Conservation (phyloP, 2,888 invertebrate species). For the Anodontia alba region DNA sequence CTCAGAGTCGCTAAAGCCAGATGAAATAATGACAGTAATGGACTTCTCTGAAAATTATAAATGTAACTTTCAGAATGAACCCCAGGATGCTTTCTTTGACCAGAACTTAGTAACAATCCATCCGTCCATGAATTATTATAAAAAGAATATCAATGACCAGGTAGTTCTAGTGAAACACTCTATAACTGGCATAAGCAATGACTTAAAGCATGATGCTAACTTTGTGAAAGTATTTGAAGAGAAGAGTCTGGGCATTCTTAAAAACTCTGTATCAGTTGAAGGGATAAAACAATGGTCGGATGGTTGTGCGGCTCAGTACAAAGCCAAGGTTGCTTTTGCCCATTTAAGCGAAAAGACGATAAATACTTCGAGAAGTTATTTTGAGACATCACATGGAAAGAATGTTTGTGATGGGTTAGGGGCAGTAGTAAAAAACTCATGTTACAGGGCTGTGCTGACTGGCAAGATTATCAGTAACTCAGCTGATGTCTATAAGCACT, state of each 20-base stretch:
- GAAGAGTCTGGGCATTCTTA: no score
- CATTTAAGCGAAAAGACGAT: conserved; percentile 31
- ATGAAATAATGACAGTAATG: background rate
- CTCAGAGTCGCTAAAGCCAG: background rate
- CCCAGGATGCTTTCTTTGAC: background rate
- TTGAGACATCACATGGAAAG: no score
- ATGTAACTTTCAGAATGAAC: background rate
- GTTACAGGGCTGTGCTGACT: conserved; percentile 35
- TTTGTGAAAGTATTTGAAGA: background rate
- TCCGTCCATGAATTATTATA: background rate
- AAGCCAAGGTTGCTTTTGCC: conserved; percentile 30
- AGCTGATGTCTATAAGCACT: conserved; percentile 13
- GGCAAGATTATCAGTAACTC: conserved; percentile 20
- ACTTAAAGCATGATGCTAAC: background rate
- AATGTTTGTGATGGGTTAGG: conserved; percentile 37
- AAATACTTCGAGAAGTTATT: no score
- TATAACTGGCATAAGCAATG: background rate
- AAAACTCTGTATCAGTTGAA: background rate
- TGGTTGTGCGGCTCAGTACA: conserved; percentile 50
- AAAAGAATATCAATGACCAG: background rate
- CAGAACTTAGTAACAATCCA: background rate
- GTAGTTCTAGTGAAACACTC: background rate
- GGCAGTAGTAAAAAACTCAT: conserved; percentile 30
- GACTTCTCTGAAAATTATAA: background rate
- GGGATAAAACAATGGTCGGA: conserved; percentile 40